Evolutionary conservation across 2,113 vertebrate genomes (phyloP).

Genomic region (Tauraco erythrolophus): DNA sequence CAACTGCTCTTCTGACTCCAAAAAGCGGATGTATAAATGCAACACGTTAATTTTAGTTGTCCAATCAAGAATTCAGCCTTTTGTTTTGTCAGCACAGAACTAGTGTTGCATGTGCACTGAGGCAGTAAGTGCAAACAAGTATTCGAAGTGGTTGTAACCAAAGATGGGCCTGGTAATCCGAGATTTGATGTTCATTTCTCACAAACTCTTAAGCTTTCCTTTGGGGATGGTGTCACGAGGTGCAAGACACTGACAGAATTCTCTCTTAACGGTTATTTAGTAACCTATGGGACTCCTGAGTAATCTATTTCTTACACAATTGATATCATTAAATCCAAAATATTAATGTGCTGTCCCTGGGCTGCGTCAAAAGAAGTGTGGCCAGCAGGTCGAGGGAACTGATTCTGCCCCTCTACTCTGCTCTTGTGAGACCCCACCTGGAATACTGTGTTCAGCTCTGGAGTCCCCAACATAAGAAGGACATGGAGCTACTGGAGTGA

Average conservation of each 20-base stretch:
- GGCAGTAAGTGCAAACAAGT: not conserved
- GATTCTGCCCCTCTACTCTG: too few species aligned
- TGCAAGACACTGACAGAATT: not conserved
- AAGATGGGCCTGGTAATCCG: not conserved
- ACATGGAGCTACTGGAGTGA: too few species aligned
- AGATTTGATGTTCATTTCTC: not conserved
- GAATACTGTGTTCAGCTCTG: too few species aligned
- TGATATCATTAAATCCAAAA: not conserved
- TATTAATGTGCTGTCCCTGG: not conserved
- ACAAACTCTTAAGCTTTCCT: not conserved
- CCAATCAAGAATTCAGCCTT: not conserved
- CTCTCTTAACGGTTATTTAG: not conserved
- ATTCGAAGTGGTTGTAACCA: not conserved
- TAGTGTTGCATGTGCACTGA: not conserved
- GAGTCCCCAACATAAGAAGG: too few species aligned
- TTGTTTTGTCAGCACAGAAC: not conserved
- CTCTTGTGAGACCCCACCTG: too few species aligned
- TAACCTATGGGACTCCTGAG: not conserved
- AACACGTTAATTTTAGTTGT: not conserved
- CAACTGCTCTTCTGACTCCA: not conserved
- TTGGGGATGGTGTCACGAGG: not conserved
- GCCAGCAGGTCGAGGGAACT: too few species aligned
- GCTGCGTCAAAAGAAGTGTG: too few species aligned
- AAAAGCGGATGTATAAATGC: not conserved
- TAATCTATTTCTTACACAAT: not conserved